phyloP scores from a whole-genome alignment of 2,113 vertebrate genomes.

The Campylorhamphus procurvoides region DNA sequence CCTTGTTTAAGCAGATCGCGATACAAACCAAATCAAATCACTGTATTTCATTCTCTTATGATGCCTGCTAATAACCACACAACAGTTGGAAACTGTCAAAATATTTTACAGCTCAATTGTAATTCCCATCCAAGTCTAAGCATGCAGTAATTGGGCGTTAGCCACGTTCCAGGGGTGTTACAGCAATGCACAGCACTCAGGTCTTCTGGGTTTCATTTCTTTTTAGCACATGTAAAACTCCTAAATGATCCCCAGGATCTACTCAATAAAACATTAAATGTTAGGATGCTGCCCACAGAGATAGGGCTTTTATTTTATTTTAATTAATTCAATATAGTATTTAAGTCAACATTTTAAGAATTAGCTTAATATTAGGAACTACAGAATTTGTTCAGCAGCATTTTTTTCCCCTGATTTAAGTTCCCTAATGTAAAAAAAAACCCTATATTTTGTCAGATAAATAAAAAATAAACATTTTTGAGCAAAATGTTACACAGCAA shows the following conservation, averaged over 20 bases:
- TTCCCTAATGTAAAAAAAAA: not conserved
- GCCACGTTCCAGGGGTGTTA: constrained; percentile 68
- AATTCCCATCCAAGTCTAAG: constrained; percentile 82
- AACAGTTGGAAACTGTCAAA: constrained; percentile 83
- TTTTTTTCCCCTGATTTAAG: not conserved
- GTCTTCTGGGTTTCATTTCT: not conserved
- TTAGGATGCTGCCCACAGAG: accelerated
- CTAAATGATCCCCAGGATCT: constrained; percentile 34
- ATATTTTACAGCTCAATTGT: constrained; percentile 82
- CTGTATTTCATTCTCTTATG: constrained; percentile 61
- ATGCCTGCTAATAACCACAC: constrained; percentile 70
- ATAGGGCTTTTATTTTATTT: not conserved
- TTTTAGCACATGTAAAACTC: constrained; percentile 36
- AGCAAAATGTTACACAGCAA: not conserved
- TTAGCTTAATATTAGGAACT: not conserved
- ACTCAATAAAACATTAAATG: not conserved
- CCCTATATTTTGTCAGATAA: not conserved
- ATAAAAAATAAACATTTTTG: not conserved
- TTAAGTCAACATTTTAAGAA: not conserved
- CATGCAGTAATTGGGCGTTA: constrained; percentile 78
- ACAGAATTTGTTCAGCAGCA: not conserved
- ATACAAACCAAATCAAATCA: constrained; percentile 62
- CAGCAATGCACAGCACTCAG: constrained; percentile 53
- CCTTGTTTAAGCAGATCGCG: constrained; percentile 66
- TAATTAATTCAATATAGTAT: not conserved